A percentile compares a stretch with the other conserved stretches of the same genome.
Conservation (phyloP, 2,888 invertebrate species). For the Epinotia ramella region DNA sequence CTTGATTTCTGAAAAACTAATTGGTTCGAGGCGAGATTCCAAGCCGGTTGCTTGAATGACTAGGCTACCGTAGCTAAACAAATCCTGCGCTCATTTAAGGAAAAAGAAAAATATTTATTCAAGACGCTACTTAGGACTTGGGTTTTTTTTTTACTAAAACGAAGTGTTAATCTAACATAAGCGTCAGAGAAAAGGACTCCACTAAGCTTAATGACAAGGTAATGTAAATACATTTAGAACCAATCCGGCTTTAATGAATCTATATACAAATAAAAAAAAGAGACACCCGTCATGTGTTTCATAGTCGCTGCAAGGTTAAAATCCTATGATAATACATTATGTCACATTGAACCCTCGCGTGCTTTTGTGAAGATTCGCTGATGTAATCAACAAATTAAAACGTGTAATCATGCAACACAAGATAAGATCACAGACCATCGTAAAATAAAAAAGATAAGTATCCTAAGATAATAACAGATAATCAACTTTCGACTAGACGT, state of each 20-base stretch:
- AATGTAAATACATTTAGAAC: no score
- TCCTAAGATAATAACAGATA: slow-evolving; percentile 30
- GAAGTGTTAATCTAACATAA: no score
- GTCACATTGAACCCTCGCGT: slow-evolving; percentile 30
- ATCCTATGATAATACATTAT: slow-evolving; percentile 15
- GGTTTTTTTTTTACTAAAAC: no score
- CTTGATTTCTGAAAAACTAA: no score
- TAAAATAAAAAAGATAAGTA: slow-evolving; percentile 32
- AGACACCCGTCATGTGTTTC: neutral
- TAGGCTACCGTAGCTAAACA: no score
- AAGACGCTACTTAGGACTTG: no score
- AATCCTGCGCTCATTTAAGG: neutral
- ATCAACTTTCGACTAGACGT: slow-evolving; percentile 18
- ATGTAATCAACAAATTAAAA: slow-evolving; percentile 34
- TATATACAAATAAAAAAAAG: neutral
- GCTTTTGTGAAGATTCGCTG: slow-evolving; percentile 17
- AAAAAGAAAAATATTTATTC: no score
- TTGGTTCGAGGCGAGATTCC: no score
- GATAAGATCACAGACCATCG: slow-evolving; percentile 27
- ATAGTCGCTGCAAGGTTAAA: slow-evolving; percentile 9
- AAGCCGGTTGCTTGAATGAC: no score
- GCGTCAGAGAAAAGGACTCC: no score
- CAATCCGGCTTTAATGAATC: neutral
- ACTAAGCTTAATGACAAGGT: no score
- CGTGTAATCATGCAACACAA: slow-evolving; percentile 26